Base-by-base conservation (phyloP, 2,888 invertebrate species). In the Ormia ochracea region DNA sequence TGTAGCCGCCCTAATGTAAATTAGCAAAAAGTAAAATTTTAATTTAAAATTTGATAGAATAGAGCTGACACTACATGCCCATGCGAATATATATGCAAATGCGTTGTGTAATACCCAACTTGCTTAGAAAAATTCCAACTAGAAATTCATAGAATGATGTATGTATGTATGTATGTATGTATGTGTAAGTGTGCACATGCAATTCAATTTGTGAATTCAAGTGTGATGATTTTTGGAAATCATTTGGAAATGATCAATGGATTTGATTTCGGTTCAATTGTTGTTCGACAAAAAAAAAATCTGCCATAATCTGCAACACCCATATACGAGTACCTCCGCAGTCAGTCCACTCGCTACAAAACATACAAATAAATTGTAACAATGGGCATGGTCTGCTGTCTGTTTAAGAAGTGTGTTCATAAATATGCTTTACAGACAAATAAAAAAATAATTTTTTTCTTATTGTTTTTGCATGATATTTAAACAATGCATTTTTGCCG, bases 281-380 rank as follows among this genome's bases (percentile, higher is more conserved):
- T 33, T 54, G 12, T 17, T n/a, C 2, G 3, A 43, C 31, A 33
- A 33, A 52, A n/a, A 26, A 31, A 48, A 28, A 26, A 59, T 1
- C 23, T 77, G 76, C 63, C 63, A 26, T 41, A 77, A 77, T 77
- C 76, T 68, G 63, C 50, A 77, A 77, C 76, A 77, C 69, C 63
- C 76, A 63, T 56, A n/a, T 45, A 45, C 33, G 3, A n/a, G n/a
- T 33, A 33, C 58, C 72, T 54, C 23, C 41, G 26, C 41, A 17
- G 31, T 12, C 23, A 23, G 58, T 31, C 38, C 58, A 41, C 50
- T 66, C 31, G 23, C 21, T 50, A 28, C 21, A 23, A 54, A 19
- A 50, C 48, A n/a, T 5, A 12, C 54, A 45, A 33, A 61, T 33
- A 59, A 63, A 50, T 56, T 48, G 31, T 41, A 63, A 76, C 76